phyloP scores from a whole-genome alignment of 2,113 vertebrate species.

The Corythaixoides concolor region DNA sequence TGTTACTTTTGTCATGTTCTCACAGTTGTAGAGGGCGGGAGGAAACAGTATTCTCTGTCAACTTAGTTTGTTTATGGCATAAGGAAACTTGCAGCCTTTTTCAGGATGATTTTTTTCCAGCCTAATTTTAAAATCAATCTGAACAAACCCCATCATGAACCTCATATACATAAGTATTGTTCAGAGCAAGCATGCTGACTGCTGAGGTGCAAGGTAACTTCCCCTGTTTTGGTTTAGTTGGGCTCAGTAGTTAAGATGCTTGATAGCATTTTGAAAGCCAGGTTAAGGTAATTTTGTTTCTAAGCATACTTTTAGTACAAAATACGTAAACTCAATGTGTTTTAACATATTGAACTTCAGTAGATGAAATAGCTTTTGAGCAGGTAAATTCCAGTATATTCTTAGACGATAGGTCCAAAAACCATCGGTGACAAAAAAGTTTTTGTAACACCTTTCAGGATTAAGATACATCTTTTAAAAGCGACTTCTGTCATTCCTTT shows the following conservation, averaged over 20 bases:
- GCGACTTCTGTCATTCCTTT: neutral
- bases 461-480: neutral
- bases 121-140: neutral
- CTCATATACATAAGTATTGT: neutral
- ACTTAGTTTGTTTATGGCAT: neutral
- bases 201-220: neutral
- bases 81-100: neutral
- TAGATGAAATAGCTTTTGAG: neutral
- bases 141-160: neutral
- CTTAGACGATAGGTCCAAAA: neutral
- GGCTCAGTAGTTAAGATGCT: neutral
- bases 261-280: neutral
- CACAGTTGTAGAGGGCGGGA: neutral
- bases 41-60: neutral
- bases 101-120: neutral
- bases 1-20: constrained; percentile 73
- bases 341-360: neutral
- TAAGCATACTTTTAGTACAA: neutral
- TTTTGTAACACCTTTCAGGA: neutral
- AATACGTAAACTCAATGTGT: neutral
- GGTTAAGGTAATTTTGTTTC: neutral
- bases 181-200: neutral
- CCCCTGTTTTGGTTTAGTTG: neutral
- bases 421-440: neutral
- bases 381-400: neutral